Percentiles rank a stretch among this genome's conserved stretches.
phyloP scores from a whole-genome alignment of 2,797 vertebrate genomes.

The Phalanger gymnotis region DNA sequence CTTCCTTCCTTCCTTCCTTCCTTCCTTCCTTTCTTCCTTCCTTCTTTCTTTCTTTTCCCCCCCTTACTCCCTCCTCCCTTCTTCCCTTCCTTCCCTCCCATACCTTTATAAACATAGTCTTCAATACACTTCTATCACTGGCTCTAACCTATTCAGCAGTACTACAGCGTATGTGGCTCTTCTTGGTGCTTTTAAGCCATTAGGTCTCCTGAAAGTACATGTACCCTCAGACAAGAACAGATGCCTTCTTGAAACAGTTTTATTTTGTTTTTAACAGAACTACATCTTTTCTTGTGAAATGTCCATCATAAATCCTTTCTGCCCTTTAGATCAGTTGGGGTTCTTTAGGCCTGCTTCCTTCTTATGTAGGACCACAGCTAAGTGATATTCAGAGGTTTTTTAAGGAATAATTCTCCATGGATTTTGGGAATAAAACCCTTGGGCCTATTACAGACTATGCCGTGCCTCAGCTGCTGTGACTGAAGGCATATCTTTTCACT shows the following conservation, averaged over 20 bases:
- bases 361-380: not conserved
- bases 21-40: not conserved
- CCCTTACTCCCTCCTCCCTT: no score
- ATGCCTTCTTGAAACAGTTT: accelerated
- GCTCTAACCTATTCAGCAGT: accelerated
- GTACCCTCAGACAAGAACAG: accelerated
- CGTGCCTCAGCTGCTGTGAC: not conserved
- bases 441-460: not conserved
- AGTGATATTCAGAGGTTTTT: not conserved
- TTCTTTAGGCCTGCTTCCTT: not conserved
- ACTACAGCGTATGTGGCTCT: accelerated
- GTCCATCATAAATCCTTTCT: not conserved
- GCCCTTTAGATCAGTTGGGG: not conserved
- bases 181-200: not conserved
- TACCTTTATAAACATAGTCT: no score
- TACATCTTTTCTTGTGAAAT: not conserved
- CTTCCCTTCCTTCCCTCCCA: not conserved
- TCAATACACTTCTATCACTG: not conserved
- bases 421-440: not conserved
- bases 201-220: accelerated
- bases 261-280: not conserved
- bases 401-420: not conserved
- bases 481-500: not conserved
- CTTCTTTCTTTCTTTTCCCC: not conserved
- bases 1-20: accelerated